Conservation (phyloP, 2,888 invertebrate genomes). For the Habrosyne pyritoides region DNA sequence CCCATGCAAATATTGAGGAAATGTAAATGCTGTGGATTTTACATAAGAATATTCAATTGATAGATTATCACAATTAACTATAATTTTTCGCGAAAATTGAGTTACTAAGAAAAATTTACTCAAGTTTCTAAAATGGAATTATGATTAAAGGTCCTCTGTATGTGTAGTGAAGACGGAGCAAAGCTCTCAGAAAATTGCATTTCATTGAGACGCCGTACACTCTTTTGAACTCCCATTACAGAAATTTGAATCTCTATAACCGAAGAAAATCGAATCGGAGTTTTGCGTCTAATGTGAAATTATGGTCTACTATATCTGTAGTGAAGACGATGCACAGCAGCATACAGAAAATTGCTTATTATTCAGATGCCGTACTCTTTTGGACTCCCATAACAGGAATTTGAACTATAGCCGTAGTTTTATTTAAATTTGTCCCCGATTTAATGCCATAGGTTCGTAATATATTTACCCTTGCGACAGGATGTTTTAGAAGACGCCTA, state of each 20-base stretch:
- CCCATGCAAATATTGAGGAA: neutral
- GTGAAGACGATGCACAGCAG: too few relatives aligned
- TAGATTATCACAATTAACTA: neutral
- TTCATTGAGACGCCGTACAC: neutral
- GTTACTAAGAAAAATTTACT: neutral
- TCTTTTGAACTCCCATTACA: neutral
- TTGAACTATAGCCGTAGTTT: too few relatives aligned
- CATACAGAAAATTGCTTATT: neutral
- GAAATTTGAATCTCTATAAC: too few relatives aligned
- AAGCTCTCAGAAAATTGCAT: neutral
- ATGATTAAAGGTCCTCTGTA: neutral
- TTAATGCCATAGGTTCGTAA: too few relatives aligned
- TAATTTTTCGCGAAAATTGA: neutral
- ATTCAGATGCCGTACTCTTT: neutral
- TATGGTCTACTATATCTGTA: neutral
- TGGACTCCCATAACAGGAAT: neutral
- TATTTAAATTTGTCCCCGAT: too few relatives aligned
- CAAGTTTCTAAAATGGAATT: neutral
- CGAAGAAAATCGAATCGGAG: too few relatives aligned
- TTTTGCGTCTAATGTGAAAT: neutral
- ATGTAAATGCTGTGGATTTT: neutral
- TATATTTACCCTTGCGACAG: too few relatives aligned
- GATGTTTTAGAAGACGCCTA: too few relatives aligned
- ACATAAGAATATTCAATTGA: neutral
- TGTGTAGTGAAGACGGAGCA: too few relatives aligned